A percentile compares a stretch with the other conserved stretches of the same genome.
Evolutionary conservation across 2,113 vertebrate genomes (phyloP).

Genomic region (Ibidorhyncha struthersii): DNA sequence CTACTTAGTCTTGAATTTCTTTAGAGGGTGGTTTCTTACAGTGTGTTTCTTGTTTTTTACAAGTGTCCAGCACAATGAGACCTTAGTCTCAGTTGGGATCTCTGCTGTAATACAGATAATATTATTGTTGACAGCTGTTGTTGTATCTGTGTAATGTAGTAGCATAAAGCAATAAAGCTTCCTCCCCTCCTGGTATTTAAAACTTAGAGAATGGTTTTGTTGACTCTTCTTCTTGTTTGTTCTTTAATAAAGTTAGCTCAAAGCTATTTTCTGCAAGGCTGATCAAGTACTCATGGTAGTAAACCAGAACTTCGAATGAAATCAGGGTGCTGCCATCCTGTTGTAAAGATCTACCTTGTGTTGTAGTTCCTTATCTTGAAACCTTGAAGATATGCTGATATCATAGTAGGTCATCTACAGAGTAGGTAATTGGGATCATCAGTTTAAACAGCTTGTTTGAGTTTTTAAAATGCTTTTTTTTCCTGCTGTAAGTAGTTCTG

Average conservation of each 20-base stretch:
- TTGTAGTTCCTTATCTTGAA: slow-evolving; percentile 39
- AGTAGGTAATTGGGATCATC: background rate
- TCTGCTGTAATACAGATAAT: slow-evolving; percentile 47
- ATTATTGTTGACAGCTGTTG: slow-evolving; percentile 59
- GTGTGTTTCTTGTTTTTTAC: background rate
- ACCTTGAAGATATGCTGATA: slow-evolving; percentile 7
- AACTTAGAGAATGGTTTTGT: slow-evolving; percentile 49
- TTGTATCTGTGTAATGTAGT: slow-evolving; percentile 64
- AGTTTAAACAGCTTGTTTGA: background rate
- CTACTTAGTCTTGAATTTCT: background rate
- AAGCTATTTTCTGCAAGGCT: slow-evolving; percentile 24
- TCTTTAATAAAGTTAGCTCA: slow-evolving; percentile 40
- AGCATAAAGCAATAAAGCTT: slow-evolving; percentile 61
- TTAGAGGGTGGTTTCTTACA: background rate
- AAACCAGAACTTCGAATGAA: slow-evolving; percentile 20
- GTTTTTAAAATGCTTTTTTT: background rate
- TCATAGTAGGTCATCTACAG: slow-evolving; percentile 11
- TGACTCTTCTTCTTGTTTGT: slow-evolving; percentile 53
- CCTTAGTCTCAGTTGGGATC: slow-evolving; percentile 22
- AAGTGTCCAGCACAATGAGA: slow-evolving; percentile 17
- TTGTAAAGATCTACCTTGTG: slow-evolving; percentile 1
- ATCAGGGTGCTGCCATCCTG: background rate
- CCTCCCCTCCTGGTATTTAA: slow-evolving; percentile 33
- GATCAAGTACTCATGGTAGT: background rate
- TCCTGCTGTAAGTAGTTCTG: background rate